A percentile compares a stretch with the other conserved stretches of the same genome.
phyloP scores from a whole-genome alignment of 2,888 invertebrate genomes.

The Volucella inanis region DNA sequence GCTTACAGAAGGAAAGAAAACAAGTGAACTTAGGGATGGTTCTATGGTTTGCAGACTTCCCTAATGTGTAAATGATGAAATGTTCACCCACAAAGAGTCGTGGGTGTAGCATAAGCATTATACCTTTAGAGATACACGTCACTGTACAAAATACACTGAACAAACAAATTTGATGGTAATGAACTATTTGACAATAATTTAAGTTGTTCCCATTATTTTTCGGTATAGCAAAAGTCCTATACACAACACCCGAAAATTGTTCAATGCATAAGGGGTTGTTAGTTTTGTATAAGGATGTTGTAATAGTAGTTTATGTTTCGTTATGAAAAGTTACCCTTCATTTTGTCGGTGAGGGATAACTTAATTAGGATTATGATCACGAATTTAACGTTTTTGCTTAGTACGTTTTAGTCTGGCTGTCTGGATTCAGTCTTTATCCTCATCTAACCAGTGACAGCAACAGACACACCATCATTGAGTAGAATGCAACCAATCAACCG shows the following conservation, averaged over 20 bases:
- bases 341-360: constrained; percentile 9
- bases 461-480: constrained; percentile 54
- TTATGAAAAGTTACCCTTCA: constrained; percentile 4
- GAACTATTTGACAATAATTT: constrained; percentile 66
- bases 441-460: constrained; percentile 29
- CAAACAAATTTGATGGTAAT: constrained; percentile 60
- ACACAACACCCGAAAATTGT: too few species aligned
- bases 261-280: too few species aligned
- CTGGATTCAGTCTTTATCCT: constrained; percentile 53
- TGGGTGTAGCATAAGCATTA: background rate
- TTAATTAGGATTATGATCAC: constrained; percentile 69
- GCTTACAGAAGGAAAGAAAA: constrained; percentile 5
- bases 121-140: constrained; percentile 33
- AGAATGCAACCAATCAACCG: constrained; percentile 68
- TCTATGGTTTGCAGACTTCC: background rate
- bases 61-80: constrained; percentile 63
- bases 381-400: constrained; percentile 53
- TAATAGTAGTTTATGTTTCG: constrained; percentile 35
- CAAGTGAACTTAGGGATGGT: constrained; percentile 36
- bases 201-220: constrained; percentile 31
- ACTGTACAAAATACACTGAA: constrained; percentile 45
- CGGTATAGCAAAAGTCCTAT: background rate
- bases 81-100: constrained; percentile 33
- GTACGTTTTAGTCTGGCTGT: constrained; percentile 59
- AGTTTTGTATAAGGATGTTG: constrained; percentile 21